These are phyloP conservation scores for Sphaeridia pumilis DNA, from an alignment of 2,888 invertebrate genomes.

Conservation along the genomic window DNA sequence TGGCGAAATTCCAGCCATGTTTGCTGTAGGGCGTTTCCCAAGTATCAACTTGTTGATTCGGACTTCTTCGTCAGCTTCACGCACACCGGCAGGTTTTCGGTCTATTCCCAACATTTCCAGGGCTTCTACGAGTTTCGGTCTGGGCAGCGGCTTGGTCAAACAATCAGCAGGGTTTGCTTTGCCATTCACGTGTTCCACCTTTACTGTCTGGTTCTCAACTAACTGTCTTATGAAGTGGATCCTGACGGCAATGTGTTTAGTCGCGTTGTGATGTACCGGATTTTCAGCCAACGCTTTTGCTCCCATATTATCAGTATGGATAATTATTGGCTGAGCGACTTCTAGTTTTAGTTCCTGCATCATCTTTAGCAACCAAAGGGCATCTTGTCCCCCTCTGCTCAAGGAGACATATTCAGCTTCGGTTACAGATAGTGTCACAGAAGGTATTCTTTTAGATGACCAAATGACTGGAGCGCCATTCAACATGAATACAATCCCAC, in stretches of 20 bases:
- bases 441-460: conserved; percentile 26
- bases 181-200: conserved; percentile 20
- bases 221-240: conserved; percentile 29
- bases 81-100: neutral
- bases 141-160: conserved; percentile 32
- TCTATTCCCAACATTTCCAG: neutral
- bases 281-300: conserved; percentile 32
- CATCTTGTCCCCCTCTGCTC: conserved; percentile 31
- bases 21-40: neutral
- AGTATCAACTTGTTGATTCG: too few relatives aligned
- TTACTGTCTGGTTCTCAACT: conserved; percentile 12
- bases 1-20: too few relatives aligned
- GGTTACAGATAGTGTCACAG: conserved; percentile 31
- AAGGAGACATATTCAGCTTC: conserved; percentile 37
- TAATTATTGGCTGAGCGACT: conserved; percentile 9
- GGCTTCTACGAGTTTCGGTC: neutral
- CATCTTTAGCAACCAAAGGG: conserved; percentile 35
- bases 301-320: conserved; percentile 34
- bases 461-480: conserved; percentile 28
- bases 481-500: conserved; percentile 28
- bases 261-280: conserved; percentile 31
- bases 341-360: conserved; percentile 30
- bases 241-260: conserved; percentile 35
- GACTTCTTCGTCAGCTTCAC: neutral
- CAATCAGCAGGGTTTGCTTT: conserved; percentile 30